Conservation (phyloP, 2,888 invertebrate species). For the Altica lythri region DNA sequence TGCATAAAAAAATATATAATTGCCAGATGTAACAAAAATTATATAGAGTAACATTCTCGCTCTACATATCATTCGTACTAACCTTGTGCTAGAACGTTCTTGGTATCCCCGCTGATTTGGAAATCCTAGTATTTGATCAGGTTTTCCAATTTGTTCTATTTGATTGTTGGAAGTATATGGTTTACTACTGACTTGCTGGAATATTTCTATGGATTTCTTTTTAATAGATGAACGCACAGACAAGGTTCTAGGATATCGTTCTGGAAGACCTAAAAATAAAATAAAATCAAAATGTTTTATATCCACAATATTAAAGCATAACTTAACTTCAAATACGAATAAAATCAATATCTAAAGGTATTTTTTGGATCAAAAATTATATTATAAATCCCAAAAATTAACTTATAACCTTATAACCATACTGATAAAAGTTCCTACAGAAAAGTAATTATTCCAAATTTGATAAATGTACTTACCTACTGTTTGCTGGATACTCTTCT, state of each 20-base stretch:
- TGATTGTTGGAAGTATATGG: slow-evolving; percentile 40
- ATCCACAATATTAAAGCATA: background rate
- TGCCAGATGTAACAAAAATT: too few relatives aligned
- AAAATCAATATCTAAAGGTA: background rate
- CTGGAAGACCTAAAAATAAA: slow-evolving; percentile 36
- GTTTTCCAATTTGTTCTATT: slow-evolving; percentile 35
- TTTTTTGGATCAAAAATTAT: too few relatives aligned
- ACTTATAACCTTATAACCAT: too few relatives aligned
- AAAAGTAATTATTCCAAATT: background rate
- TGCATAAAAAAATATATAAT: too few relatives aligned
- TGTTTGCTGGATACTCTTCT: slow-evolving; percentile 37
- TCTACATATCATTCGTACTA: too few relatives aligned
- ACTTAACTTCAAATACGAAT: background rate
- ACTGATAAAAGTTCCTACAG: background rate
- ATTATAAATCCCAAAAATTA: too few relatives aligned
- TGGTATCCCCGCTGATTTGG: slow-evolving; percentile 51
- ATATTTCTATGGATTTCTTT: slow-evolving; percentile 45
- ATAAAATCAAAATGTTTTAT: background rate
- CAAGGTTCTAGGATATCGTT: slow-evolving; percentile 35
- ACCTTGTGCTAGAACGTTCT: slow-evolving; percentile 57
- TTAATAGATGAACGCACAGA: slow-evolving; percentile 45
- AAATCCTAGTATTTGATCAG: slow-evolving; percentile 43
- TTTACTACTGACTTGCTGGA: slow-evolving; percentile 49
- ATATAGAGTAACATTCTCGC: too few relatives aligned
- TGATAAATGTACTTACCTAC: slow-evolving; percentile 33